Percentiles rank a stretch among this genome's conserved stretches.
Conservation (phyloP, 2,797 vertebrate species). For the Sparidentex hasta region DNA sequence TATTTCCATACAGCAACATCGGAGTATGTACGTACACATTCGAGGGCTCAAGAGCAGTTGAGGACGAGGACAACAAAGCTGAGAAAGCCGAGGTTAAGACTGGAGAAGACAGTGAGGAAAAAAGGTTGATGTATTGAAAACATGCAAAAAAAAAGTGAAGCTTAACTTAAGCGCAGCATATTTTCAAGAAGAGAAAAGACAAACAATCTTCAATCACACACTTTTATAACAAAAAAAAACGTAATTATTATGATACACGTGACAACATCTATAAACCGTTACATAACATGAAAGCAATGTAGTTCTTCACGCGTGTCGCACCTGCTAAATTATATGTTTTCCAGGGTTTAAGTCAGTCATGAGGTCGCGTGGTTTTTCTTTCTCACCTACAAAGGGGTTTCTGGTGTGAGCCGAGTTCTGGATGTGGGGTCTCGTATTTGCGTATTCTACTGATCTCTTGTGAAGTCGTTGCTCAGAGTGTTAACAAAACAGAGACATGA, state of each 20-base stretch:
- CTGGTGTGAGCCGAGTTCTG: conserved; percentile 15
- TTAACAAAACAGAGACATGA: conserved; percentile 49
- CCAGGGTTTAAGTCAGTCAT: neutral
- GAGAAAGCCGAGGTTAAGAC: neutral
- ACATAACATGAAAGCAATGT: no score
- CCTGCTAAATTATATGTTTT: neutral
- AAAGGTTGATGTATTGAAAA: no score
- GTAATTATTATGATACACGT: neutral
- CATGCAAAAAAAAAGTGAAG: no score
- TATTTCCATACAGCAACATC: conserved; percentile 28
- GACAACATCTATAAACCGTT: neutral
- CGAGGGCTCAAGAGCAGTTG: neutral
- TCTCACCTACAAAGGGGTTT: neutral
- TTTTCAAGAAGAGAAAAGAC: neutral
- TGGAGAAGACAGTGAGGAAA: neutral
- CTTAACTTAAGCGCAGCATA: neutral
- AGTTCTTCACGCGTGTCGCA: no score
- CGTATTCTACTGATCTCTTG: conserved; percentile 52
- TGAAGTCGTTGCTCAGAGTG: conserved; percentile 35
- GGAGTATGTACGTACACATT: neutral
- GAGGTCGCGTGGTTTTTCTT: neutral
- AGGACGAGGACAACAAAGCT: neutral
- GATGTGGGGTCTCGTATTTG: conserved; percentile 28
- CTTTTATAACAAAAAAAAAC: neutral
- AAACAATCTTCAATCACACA: neutral